phyloP scores from a whole-genome alignment of 1,140 invertebrate species.

The Temnothorax curvispinosus region DNA sequence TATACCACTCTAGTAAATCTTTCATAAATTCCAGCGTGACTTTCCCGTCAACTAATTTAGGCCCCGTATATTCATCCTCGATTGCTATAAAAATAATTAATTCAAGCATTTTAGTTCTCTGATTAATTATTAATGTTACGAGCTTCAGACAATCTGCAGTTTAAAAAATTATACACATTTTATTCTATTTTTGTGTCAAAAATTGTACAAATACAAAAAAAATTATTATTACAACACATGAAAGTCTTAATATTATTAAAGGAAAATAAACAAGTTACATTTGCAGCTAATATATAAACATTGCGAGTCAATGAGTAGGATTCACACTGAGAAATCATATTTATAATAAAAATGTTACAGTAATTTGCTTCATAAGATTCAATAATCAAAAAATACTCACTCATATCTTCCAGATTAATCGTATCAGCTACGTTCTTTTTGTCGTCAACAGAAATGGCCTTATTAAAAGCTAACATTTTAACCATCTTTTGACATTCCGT shows the following conservation, averaged over 20 bases:
- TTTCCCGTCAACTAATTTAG: constrained; percentile 94
- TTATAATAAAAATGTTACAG: not conserved
- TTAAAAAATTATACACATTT: not conserved
- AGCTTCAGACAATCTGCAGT: not conserved
- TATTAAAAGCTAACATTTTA: constrained; percentile 97
- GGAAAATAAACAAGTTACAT: not conserved
- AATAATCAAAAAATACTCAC: constrained; percentile 87
- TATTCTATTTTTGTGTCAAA: not conserved
- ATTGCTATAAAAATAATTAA: constrained; percentile 89
- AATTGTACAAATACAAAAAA: not conserved
- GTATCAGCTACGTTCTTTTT: constrained; percentile 94
- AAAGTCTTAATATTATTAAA: not conserved
- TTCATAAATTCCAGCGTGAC: constrained; percentile 94
- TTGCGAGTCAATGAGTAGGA: not conserved
- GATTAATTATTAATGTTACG: constrained; percentile 8
- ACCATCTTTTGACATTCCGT: constrained; percentile 98
- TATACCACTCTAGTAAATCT: constrained; percentile 96
- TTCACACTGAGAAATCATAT: not conserved
- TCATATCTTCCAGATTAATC: constrained; percentile 96
- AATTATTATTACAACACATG: not conserved
- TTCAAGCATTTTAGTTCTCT: not conserved
- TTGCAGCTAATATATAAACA: not conserved
- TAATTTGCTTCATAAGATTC: not conserved
- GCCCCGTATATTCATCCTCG: constrained; percentile 97
- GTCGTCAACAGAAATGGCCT: constrained; percentile 98